Evolutionary conservation across 1,140 invertebrate genomes (phyloP).

Genomic region (Lamellibrachia luymesi): DNA sequence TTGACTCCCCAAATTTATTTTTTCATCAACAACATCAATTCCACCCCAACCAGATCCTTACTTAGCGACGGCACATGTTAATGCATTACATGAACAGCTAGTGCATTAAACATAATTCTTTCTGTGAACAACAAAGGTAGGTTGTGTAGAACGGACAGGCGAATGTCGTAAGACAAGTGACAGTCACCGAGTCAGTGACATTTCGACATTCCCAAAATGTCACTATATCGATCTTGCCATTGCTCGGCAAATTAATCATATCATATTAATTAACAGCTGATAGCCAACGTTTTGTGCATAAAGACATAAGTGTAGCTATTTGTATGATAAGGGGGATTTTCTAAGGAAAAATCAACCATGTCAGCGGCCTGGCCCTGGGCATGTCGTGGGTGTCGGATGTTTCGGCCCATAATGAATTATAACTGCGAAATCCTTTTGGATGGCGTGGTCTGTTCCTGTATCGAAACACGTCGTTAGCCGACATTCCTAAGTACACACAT

Average conservation of each 20-base stretch:
- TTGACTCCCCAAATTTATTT: not conserved
- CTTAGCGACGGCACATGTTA: not conserved
- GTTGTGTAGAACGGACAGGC: not conserved
- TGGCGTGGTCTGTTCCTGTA: too few species aligned
- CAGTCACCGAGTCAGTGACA: not conserved
- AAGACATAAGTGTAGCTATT: not conserved
- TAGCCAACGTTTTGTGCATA: not conserved
- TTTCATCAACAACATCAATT: not conserved
- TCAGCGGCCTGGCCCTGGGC: too few species aligned
- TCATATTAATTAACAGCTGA: not conserved
- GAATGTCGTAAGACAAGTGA: not conserved
- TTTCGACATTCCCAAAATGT: not conserved
- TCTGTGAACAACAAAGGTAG: not conserved
- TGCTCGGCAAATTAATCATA: not conserved
- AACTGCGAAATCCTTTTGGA: too few species aligned
- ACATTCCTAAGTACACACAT: too few species aligned
- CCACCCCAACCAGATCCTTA: not conserved
- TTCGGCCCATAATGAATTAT: too few species aligned
- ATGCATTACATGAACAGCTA: not conserved
- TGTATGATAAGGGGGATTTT: not conserved
- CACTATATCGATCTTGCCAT: not conserved
- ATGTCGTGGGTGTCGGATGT: too few species aligned
- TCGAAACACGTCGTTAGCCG: too few species aligned
- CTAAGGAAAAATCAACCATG: too few species aligned
- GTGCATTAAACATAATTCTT: not conserved